phyloP scores from a whole-genome alignment of 2,888 invertebrate species.

The Zonitis immaculata region DNA sequence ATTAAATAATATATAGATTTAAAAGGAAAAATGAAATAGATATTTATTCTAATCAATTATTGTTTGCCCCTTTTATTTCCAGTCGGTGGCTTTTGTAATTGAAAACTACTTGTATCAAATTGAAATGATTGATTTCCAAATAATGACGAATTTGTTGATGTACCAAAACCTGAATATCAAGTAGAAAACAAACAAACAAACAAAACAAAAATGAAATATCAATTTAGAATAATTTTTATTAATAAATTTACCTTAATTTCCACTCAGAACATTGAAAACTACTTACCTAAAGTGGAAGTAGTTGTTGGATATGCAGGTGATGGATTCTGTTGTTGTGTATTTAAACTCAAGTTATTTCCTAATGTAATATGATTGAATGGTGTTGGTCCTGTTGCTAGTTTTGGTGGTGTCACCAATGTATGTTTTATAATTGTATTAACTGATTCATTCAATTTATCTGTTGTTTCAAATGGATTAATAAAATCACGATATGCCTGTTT shows the following conservation, averaged over 20 bases:
- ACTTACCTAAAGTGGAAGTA: conserved; percentile 1
- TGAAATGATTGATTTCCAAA: conserved; percentile 31
- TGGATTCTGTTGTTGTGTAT: conserved; percentile 40
- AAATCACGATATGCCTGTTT: conserved; percentile 73
- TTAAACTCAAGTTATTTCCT: conserved; percentile 36
- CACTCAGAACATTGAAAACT: conserved; percentile 1
- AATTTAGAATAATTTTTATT: not conserved
- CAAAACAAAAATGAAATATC: not conserved
- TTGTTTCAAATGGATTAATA: conserved; percentile 67
- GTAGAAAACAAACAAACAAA: not conserved
- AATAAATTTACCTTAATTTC: conserved; percentile 1
- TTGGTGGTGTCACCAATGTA: conserved; percentile 43
- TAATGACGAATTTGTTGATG: conserved; percentile 15
- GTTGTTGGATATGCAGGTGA: conserved; percentile 28
- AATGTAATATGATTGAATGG: conserved; percentile 51
- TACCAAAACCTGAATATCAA: conserved; percentile 14
- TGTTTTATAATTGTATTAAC: conserved; percentile 30
- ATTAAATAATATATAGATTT: not conserved
- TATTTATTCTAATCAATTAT: conserved; percentile 20
- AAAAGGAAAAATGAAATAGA: not conserved
- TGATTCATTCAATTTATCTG: conserved; percentile 19
- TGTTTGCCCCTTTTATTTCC: conserved; percentile 66
- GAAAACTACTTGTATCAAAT: conserved; percentile 53
- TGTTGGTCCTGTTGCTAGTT: conserved; percentile 58
- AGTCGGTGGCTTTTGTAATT: conserved; percentile 66